Base-by-base conservation (phyloP, 2,888 invertebrate genomes). In the Pimpla rufipes region DNA sequence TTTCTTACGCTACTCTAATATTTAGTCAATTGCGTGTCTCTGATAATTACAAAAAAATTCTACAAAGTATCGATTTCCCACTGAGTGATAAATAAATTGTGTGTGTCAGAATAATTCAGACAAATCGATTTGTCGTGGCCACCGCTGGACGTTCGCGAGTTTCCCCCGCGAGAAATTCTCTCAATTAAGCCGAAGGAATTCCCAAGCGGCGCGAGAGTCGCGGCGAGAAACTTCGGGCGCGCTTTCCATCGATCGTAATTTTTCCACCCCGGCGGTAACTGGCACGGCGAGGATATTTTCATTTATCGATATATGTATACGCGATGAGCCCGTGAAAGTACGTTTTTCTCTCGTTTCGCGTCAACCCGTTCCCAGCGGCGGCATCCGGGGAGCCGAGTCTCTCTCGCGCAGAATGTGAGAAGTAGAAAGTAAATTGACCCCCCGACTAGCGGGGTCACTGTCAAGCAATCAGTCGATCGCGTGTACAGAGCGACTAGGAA, bases 401-500 rank as follows among this genome's bases (percentile, higher is more conserved):
- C 81, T 82, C 74, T 40, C 64, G 71, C 66, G 79, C 83, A 85
- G 88, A 90, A 90, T 90, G 89, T 88, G 88, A 88, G 89, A 89
- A 88, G 88, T 91, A 92, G 91, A 91, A 91, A 91, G 91, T 89
- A 88, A 88, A 91, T 90, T 91, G 91, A 91, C 91, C 90, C 91
- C 90, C 85, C 76, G 50, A 37, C 40, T 37, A 35, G 37, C 47
- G 68, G 83, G 90, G 89, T 90, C 90, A 89, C 83, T 87, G 88
- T 83, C 88, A 87, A 79, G 81, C 75, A 83, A 83, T 84, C 85
- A 82, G 74, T 75, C 68, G 55, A 84, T 85, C 74, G 73, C 79
- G 79, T 71, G 81, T 82, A 47, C 35, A 73, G 50, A 70, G 71
- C 64, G 50, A 67, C 55, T 4, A 5, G 45, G 52, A 66, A 47